phyloP scores from a whole-genome alignment of 2,888 invertebrate species.

The Pyrrhosoma nymphula region DNA sequence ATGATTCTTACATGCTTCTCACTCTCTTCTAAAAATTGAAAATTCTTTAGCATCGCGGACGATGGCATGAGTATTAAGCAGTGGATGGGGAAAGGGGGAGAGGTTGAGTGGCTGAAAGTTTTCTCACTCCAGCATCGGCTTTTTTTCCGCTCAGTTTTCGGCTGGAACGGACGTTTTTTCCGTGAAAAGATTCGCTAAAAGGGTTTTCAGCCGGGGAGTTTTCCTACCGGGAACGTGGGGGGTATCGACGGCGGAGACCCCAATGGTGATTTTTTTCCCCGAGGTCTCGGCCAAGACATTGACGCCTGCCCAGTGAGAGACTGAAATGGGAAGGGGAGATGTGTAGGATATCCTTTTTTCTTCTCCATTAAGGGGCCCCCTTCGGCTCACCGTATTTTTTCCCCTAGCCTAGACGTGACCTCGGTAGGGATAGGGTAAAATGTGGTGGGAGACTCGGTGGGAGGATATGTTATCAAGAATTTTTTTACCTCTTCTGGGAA shows the following conservation, averaged over 20 bases:
- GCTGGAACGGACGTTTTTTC: too few species aligned
- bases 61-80: too few species aligned
- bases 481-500: neutral
- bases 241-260: neutral
- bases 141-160: too few species aligned
- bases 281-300: neutral
- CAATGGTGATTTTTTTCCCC: neutral
- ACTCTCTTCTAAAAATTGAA: too few species aligned
- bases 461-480: neutral
- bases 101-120: too few species aligned
- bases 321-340: neutral
- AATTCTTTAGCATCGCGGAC: too few species aligned
- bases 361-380: neutral
- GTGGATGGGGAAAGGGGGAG: too few species aligned
- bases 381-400: neutral
- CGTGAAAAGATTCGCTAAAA: too few species aligned
- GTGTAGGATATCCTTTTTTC: neutral
- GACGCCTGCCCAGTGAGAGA: neutral
- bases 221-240: too few species aligned
- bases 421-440: neutral
- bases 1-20: too few species aligned
- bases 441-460: constrained; percentile 9
- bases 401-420: neutral
- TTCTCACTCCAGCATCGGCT: too few species aligned
- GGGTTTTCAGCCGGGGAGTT: too few species aligned